phyloP scores from a whole-genome alignment of 2,888 invertebrate genomes.

The Zhengitettix transpicula region DNA sequence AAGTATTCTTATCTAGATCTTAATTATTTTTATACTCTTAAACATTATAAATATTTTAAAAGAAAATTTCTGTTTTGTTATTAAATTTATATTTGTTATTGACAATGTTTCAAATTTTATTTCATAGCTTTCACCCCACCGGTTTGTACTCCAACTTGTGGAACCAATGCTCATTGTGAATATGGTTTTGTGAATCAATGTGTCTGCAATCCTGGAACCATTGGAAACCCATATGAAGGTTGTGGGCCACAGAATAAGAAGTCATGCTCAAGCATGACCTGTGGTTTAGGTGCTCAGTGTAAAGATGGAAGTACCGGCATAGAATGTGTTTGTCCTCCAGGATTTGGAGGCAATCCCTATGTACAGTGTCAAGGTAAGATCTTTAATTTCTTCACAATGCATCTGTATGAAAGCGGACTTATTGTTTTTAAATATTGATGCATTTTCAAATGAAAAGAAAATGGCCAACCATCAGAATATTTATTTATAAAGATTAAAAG shows the following conservation, averaged over 20 bases:
- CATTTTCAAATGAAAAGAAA: too few species aligned
- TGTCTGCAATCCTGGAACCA: conserved; percentile 66
- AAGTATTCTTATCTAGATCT: conserved; percentile 29
- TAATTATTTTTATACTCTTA: too few species aligned
- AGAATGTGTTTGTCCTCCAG: conserved; percentile 67
- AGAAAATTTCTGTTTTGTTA: too few species aligned
- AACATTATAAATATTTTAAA: too few species aligned
- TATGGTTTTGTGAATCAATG: conserved; percentile 60
- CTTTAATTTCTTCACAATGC: neutral
- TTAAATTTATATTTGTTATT: too few species aligned
- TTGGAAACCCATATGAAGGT: conserved; percentile 74
- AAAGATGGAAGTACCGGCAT: conserved; percentile 54
- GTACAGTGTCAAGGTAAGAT: conserved; percentile 52
- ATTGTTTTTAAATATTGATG: neutral
- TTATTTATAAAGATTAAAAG: too few species aligned
- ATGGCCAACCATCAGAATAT: too few species aligned
- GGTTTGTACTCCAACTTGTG: conserved; percentile 39
- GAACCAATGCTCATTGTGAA: conserved; percentile 71
- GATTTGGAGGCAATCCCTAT: conserved; percentile 75
- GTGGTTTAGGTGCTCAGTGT: conserved; percentile 67
- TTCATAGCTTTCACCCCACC: conserved; percentile 6
- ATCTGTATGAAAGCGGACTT: neutral
- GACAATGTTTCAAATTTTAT: too few species aligned
- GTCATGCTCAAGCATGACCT: conserved; percentile 52
- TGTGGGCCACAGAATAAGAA: conserved; percentile 47